These are phyloP conservation scores for Spilarctia lutea DNA, from an alignment of 2,888 invertebrate genomes.

Conservation along the genomic window DNA sequence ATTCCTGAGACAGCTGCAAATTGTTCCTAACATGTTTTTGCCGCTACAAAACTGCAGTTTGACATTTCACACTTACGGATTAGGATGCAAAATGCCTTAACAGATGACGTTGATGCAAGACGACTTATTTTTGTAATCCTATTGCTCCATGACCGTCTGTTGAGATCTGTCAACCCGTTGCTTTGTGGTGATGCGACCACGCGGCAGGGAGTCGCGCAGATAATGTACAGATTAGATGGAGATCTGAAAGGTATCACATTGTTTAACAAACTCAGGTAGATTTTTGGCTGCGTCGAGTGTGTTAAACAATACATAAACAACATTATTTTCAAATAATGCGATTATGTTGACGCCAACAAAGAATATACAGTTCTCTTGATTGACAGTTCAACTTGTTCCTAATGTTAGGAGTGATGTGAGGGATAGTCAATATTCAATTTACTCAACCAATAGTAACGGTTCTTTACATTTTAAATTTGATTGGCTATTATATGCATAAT, in stretches of 20 bases:
- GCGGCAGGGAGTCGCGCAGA: constrained; percentile 76
- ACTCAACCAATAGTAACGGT: constrained; percentile 23
- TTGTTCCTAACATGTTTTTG: constrained; percentile 54
- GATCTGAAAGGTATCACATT: constrained; percentile 81
- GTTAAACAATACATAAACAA: constrained; percentile 83
- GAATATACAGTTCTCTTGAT: constrained; percentile 64
- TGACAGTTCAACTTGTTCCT: constrained; percentile 58
- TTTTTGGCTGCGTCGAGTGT: constrained; percentile 63
- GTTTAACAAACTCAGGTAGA: constrained; percentile 81
- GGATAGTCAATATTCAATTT: constrained; percentile 31
- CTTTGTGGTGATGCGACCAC: constrained; percentile 82
- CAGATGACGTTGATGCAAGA: constrained; percentile 62
- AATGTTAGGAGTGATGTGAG: constrained; percentile 53
- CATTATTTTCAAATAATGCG: constrained; percentile 79
- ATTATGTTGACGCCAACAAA: constrained; percentile 69
- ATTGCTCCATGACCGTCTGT: constrained; percentile 76
- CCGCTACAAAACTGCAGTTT: constrained; percentile 46
- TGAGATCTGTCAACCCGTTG: constrained; percentile 85
- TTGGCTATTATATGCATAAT: not conserved
- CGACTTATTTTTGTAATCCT: constrained; percentile 79
- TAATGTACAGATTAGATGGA: constrained; percentile 83
- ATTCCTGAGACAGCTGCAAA: constrained; percentile 68
- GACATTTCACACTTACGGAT: constrained; percentile 45
- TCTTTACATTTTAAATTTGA: constrained; percentile 11
- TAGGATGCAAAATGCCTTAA: constrained; percentile 63